Evolutionary conservation across 2,888 invertebrate species (phyloP), one percentile per base, ranked within the genome.

Genomic region (Xanthostigma xanthostigma): DNA sequence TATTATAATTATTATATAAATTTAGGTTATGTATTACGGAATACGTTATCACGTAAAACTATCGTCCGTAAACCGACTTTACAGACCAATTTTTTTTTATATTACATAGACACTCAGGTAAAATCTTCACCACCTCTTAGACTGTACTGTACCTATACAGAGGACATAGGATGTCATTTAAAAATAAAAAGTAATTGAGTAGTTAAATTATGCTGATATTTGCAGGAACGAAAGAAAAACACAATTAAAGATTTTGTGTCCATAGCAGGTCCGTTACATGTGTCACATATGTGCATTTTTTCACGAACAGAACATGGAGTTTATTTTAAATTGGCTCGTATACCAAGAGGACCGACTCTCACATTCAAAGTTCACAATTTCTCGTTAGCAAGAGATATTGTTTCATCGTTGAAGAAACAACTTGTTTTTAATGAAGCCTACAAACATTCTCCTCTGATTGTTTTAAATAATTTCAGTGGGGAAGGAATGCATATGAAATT

Each of bases 171-270:
- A 27, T 27, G 27, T 17, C 17, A 17, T 17, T 17, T 27, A 44
- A 8, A 11, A 37, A 17, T 12, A 11, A 9, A 44, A 10, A 27
- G 14, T 45, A 45, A 37, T 12, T 9, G 34, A 37, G 35, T 11
- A 45, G 13, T 34, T 17, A 34, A n/a, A 17, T 4, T 10, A 10
- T 45, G 45, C 14, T 46, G 41, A 47, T 48, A 49, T 33, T 68
- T 70, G 46, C 61, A 88, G 86, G 88, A 87, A 60, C 75, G 84
- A 47, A 92, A 88, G 64, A 84, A 82, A 57, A 97, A 97, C 67
- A 82, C 85, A n/a, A 78, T 98, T 39, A 95, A 95, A 63, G 98
- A 98, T 68, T 97, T 94, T 67, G 80, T 96, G 0, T 83, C 88
- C 3, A 75, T 96, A 45, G 89, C 96, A 8, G 89, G 94, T 8